phyloP scores from a whole-genome alignment of 2,113 vertebrate genomes.

The Tichodroma muraria region DNA sequence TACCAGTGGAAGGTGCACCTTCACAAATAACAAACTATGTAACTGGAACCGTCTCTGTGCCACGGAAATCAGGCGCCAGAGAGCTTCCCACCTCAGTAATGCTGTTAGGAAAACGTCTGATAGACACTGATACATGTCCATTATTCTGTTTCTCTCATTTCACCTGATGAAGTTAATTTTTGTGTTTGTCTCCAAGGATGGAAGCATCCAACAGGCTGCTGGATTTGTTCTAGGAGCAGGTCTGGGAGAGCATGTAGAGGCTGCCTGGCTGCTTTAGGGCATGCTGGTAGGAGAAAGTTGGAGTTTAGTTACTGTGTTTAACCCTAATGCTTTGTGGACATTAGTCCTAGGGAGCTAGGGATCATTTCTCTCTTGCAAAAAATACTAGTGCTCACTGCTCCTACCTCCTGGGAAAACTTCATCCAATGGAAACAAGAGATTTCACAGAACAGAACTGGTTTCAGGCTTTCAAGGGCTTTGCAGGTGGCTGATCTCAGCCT shows the following conservation, averaged over 20 bases:
- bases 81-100: background rate
- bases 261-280: background rate
- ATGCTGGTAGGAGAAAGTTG: background rate
- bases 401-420: background rate
- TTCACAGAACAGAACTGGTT: background rate
- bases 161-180: background rate
- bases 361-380: background rate
- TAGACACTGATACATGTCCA: background rate
- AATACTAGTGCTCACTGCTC: background rate
- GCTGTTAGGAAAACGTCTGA: background rate
- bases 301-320: background rate
- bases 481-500: background rate
- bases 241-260: background rate
- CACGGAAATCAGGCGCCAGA: background rate
- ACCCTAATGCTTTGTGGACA: background rate
- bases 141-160: background rate
- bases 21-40: background rate
- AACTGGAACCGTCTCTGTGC: background rate
- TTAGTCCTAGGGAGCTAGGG: background rate
- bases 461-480: background rate
- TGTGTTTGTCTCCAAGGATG: background rate
- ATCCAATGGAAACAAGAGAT: background rate
- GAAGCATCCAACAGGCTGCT: background rate
- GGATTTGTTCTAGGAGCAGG: background rate
- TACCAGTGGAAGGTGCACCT: background rate